Evolutionary conservation across 2,888 invertebrate species (phyloP).

Genomic region (Cremastobaeus sp.): DNA sequence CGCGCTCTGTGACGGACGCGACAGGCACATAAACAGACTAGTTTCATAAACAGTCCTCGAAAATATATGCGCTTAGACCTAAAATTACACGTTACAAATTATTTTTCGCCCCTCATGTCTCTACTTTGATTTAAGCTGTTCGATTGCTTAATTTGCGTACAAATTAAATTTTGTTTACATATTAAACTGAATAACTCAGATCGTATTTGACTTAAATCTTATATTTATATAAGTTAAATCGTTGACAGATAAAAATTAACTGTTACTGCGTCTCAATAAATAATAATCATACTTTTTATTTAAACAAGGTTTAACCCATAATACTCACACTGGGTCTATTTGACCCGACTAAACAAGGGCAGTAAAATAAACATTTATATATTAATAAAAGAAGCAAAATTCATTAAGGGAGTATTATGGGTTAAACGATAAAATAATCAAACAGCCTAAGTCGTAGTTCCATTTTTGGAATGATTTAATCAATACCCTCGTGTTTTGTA

Average conservation of each 20-base stretch:
- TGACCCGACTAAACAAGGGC: no score
- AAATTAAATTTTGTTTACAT: background rate
- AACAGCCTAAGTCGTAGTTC: conserved; percentile 8
- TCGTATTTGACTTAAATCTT: no score
- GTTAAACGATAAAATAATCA: conserved; percentile 6
- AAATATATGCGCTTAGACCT: conserved; percentile 52
- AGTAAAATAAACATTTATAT: no score
- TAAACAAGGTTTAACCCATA: no score
- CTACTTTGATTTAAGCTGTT: conserved; percentile 20
- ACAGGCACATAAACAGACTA: conserved; percentile 56
- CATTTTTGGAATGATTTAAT: conserved; percentile 12
- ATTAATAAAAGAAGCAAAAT: no score
- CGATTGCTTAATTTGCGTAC: conserved; percentile 6
- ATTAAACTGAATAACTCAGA: no score
- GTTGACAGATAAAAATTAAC: background rate
- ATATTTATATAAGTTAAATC: no score
- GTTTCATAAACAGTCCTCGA: conserved; percentile 50
- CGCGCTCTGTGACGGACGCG: conserved; percentile 12
- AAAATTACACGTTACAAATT: conserved; percentile 31
- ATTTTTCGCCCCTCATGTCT: conserved; percentile 22
- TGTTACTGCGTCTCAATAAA: background rate
- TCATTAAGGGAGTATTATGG: no score
- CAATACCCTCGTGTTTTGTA: no score
- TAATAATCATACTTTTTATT: no score
- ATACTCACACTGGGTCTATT: no score